These are phyloP conservation scores for Drosophila parthenogenetica DNA, from an alignment of 2,888 invertebrate species.

Conservation along the genomic window DNA sequence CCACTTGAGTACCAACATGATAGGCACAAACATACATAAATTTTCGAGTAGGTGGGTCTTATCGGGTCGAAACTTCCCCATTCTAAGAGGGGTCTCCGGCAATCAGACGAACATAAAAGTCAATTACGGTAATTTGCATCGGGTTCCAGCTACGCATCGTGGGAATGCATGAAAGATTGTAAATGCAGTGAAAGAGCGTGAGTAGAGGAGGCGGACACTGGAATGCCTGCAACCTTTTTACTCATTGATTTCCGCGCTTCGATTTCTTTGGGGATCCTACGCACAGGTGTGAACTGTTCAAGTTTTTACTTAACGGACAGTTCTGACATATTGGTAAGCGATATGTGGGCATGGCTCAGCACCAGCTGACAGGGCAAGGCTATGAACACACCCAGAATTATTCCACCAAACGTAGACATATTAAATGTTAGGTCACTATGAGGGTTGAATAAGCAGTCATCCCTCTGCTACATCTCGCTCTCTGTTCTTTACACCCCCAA, in stretches of 20 bases:
- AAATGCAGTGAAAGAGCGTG: neutral
- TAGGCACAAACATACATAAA: slow-evolving; percentile 6
- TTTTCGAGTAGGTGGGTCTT: slow-evolving; percentile 1
- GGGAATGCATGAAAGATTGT: slow-evolving; percentile 57
- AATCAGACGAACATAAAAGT: slow-evolving; percentile 49
- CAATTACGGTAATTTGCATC: slow-evolving; percentile 72
- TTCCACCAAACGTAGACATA: slow-evolving; percentile 58
- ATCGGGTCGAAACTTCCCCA: slow-evolving; percentile 17
- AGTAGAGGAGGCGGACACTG: neutral
- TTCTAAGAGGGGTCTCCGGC: slow-evolving; percentile 2
- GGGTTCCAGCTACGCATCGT: slow-evolving; percentile 53
- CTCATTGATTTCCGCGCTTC: slow-evolving; percentile 4
- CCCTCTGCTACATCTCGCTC: neutral
- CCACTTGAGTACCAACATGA: neutral
- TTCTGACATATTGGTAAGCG: slow-evolving; percentile 64
- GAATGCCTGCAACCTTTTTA: slow-evolving; percentile 18
- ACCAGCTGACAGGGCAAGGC: slow-evolving; percentile 14
- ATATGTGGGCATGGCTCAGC: slow-evolving; percentile 38
- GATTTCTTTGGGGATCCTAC: slow-evolving; percentile 8
- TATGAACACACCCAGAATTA: slow-evolving; percentile 67
- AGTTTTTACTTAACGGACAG: slow-evolving; percentile 42
- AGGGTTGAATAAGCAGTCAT: slow-evolving; percentile 57
- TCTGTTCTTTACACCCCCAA: neutral
- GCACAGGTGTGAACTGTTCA: slow-evolving; percentile 67
- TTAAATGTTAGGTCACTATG: slow-evolving; percentile 50